Evolutionary conservation across 2,888 invertebrate genomes (phyloP).

Genomic region (Mongoloraphidia duomilia): DNA sequence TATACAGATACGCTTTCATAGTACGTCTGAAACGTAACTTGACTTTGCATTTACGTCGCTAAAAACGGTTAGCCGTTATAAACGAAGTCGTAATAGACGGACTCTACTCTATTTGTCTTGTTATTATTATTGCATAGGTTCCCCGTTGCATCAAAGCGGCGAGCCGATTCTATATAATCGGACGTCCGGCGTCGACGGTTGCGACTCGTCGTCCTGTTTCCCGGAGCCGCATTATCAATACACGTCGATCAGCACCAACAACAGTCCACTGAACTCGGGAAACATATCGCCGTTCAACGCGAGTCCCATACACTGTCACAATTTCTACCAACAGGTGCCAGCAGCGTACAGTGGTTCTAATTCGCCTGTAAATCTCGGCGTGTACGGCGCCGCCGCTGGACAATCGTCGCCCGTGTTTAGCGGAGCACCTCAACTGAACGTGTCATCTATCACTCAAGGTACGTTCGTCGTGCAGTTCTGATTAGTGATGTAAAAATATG

Average conservation of each 20-base stretch:
- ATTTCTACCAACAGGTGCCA: not conserved
- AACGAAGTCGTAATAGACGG: no score
- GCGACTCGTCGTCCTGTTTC: slow-evolving; percentile 8
- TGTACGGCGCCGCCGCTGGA: slow-evolving; percentile 20
- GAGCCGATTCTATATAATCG: slow-evolving; percentile 10
- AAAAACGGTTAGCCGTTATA: no score
- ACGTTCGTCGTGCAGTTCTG: slow-evolving; percentile 2
- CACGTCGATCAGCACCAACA: slow-evolving; percentile 20
- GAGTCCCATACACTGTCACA: slow-evolving; percentile 21
- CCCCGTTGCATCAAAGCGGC: slow-evolving; percentile 43
- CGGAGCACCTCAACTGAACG: slow-evolving; percentile 23
- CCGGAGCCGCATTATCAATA: not conserved
- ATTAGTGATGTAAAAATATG: no score
- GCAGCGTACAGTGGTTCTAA: not conserved
- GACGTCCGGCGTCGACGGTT: slow-evolving; percentile 21
- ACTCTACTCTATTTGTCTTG: no score
- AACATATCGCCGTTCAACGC: slow-evolving; percentile 22
- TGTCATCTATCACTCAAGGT: slow-evolving; percentile 44
- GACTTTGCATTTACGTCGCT: no score
- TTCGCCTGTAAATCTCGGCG: slow-evolving; percentile 2
- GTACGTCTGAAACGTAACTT: no score
- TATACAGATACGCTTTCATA: no score
- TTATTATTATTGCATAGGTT: no score
- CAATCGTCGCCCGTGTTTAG: slow-evolving; percentile 24
- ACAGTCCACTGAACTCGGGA: slow-evolving; percentile 20